A percentile compares a stretch with the other conserved stretches of the same genome.
phyloP scores from a whole-genome alignment of 2,797 vertebrate genomes.

The Aeoliscus strigatus region DNA sequence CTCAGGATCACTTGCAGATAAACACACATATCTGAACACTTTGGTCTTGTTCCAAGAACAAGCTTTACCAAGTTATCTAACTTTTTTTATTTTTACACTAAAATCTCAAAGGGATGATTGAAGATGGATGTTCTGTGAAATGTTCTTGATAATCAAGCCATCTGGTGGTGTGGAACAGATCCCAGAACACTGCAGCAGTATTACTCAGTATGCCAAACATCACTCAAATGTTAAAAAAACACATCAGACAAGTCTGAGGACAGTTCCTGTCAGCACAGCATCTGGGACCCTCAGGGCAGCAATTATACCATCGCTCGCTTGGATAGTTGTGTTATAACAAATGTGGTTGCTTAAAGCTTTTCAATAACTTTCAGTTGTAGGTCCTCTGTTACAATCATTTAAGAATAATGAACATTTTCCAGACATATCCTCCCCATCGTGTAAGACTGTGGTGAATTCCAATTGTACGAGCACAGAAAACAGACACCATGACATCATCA shows the following conservation, averaged over 20 bases:
- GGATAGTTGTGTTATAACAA: background rate
- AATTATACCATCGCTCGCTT: background rate
- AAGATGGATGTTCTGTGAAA: background rate
- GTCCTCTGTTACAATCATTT: conserved; percentile 7
- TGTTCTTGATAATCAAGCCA: background rate
- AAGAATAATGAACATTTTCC: conserved; percentile 25
- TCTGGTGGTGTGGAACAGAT: conserved; percentile 1
- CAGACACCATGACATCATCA: conserved; percentile 53
- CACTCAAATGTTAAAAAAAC: background rate
- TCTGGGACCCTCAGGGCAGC: no score
- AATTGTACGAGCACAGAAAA: conserved; percentile 33
- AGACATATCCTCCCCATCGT: conserved; percentile 10
- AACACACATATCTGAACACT: conserved; percentile 18
- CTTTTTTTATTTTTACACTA: background rate
- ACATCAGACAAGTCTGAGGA: background rate
- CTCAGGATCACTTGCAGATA: conserved; percentile 28
- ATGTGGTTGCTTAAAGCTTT: background rate
- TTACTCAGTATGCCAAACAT: conserved; percentile 6
- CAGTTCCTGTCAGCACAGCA: background rate
- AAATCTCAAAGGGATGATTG: conserved; percentile 3
- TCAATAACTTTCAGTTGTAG: background rate
- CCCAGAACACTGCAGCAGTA: background rate
- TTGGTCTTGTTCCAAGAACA: conserved; percentile 10
- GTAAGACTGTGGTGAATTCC: conserved; percentile 29
- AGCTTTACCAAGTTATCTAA: background rate